phyloP scores from a whole-genome alignment of 1,140 invertebrate genomes.

The Halotydeus destructor region DNA sequence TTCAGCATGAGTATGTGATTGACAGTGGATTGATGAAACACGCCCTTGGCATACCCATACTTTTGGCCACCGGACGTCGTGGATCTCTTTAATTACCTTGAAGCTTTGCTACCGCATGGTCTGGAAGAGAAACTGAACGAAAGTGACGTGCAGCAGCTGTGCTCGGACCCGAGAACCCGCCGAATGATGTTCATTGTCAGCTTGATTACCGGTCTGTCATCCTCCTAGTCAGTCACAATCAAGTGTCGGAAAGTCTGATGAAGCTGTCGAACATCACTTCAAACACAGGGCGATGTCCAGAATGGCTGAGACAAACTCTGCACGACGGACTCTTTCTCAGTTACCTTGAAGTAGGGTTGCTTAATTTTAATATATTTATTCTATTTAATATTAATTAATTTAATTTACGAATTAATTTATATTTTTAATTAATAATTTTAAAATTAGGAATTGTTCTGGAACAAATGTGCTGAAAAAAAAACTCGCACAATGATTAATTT shows the following conservation, averaged over 20 bases:
- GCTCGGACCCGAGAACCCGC: conserved; percentile 51
- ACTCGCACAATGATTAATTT: too few relatives aligned
- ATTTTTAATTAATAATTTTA: too few relatives aligned
- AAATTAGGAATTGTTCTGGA: too few relatives aligned
- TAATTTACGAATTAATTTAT: too few relatives aligned
- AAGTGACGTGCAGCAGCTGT: conserved; percentile 57
- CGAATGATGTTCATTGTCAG: conserved; percentile 20
- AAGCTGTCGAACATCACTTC: conserved; percentile 50
- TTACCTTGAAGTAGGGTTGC: too few relatives aligned
- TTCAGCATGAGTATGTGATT: too few relatives aligned
- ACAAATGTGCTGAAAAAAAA: too few relatives aligned
- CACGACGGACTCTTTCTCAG: too few relatives aligned
- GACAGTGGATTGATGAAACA: too few relatives aligned
- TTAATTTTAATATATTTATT: too few relatives aligned
- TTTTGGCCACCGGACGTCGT: conserved; percentile 5
- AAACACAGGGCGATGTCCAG: conserved; percentile 69
- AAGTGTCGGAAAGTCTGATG: conserved; percentile 24
- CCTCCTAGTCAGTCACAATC: conserved; percentile 44
- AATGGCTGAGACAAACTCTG: conserved; percentile 76
- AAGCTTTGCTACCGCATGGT: conserved; percentile 73
- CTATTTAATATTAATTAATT: too few relatives aligned
- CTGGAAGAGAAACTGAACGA: conserved; percentile 44
- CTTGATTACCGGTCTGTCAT: conserved; percentile 68
- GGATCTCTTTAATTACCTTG: conserved; percentile 48
- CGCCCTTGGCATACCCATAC: too few relatives aligned